Base-by-base conservation (phyloP, 2,113 vertebrate genomes). In the Epinephelus lanceolatus region DNA sequence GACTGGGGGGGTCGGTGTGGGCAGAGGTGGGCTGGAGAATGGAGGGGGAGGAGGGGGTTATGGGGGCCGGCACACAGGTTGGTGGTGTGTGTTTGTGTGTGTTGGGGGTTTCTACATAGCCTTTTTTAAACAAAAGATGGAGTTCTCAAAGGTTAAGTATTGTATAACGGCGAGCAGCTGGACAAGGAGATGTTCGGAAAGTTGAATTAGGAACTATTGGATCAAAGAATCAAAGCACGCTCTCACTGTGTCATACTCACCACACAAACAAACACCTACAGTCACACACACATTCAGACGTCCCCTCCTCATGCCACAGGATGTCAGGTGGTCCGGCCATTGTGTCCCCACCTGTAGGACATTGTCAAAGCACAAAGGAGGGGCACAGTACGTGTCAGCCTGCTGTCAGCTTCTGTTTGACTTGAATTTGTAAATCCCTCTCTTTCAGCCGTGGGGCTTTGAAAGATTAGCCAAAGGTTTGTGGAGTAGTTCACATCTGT, bases 281-380 rank as follows among this genome's bases (percentile, higher is more conserved):
- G 19, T 63, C 56, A 69, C 52, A 53, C 53, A 73, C 18, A 10
- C 59, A 70, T 25, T 51, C 42, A 79, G 23, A 79, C 57, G n/a
- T 3, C 47, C 60, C 45, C 4, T n/a, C 27, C 51, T 79, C 57
- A 13, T 78, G 60, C 59, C 68, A 76, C 85, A 87, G 91, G 91
- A 83, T 66, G 83, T 91, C 89, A 92, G 77, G 83, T 91, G 18
- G 77, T 80, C 53, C 56, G 4, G 67, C 83, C 15, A 73, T 92
- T 89, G 91, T 87, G 76, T 78, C 77, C 49, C 81, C 90, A 88
- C 86, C 92, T 91, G 86, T 91, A 90, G 86, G 83, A 83, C 87
- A 71, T 80, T 86, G 80, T 88, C 71, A 76, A 12, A 69, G 62
- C 66, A 91, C 76, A 93, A 92, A 86, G 84, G 77, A 60, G 25